Base-by-base conservation (phyloP, 2,113 vertebrate genomes). In the Vicugna pacos region DNA sequence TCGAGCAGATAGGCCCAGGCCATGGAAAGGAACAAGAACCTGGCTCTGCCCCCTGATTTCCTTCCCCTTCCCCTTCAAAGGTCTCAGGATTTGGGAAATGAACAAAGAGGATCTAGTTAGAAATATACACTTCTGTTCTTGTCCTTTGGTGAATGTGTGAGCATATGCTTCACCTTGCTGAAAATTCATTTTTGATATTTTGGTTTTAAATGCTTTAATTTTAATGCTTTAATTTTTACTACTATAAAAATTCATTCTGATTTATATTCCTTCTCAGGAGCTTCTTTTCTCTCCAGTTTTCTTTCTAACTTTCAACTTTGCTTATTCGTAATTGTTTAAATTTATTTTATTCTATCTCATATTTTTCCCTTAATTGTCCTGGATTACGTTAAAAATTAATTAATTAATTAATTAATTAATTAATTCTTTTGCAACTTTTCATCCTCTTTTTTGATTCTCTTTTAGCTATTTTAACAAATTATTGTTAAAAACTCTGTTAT, bases 331-430 rank as follows among this genome's bases (percentile, higher is more conserved):
- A 5, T n/a, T 60, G 3, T 85, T 95, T 64, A 93, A 77, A 65
- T 6, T 80, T 42, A 56, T 48, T 52, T 92, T 62, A 62, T 62
- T 91, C n/a, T 48, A 56, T 69, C 60, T 76, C 79, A 26, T 76
- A 46, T 79, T 67, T 83, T 77, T 24, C 38, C 75, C 89, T 91
- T 85, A 87, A 87, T 52, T 70, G 20, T 91, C 38, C 46, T 94
- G 35, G 48, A 88, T 93, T 91, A 86, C 10, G 72, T 42, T 75
- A 73, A 58, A 52, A 92, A 97, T 70, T 87, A 87, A 88, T 64
- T 70, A 92, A 65, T 38, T 38, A 92, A 97, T 70, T 87, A 87
- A 88, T 64, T 70, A 92, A 65, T 38, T 38, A 42, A 42, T 42
- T 42, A 42, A 28, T 86, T 89, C 12, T 88, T 67, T 62, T 84